phyloP scores from a whole-genome alignment of 2,113 vertebrate genomes.

The Dolichotis patagonum region DNA sequence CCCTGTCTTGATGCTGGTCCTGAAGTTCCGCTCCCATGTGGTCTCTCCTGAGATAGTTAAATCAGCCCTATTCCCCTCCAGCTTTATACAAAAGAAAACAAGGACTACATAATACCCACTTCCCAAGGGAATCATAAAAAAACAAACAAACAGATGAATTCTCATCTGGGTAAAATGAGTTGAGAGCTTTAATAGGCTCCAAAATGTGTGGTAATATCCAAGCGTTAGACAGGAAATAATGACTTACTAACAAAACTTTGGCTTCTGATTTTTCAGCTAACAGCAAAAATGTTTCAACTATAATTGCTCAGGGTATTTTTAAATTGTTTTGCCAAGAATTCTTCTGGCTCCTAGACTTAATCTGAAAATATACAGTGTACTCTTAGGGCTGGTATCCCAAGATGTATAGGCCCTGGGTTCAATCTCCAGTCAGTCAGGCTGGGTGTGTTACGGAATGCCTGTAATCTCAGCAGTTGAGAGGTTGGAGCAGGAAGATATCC shows the following conservation, averaged over 20 bases:
- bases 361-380: background rate
- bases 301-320: background rate
- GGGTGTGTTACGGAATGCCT: background rate
- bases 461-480: background rate
- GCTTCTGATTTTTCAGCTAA: constrained; percentile 25
- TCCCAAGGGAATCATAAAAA: background rate
- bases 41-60: background rate
- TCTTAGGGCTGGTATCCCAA: background rate
- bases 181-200: background rate
- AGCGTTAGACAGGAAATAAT: background rate
- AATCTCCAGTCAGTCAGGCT: background rate
- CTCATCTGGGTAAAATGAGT: background rate
- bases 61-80: background rate
- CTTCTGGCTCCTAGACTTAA: background rate
- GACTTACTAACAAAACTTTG: background rate
- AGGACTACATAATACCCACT: background rate
- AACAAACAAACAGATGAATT: background rate
- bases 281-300: background rate
- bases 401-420: background rate
- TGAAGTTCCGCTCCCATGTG: background rate
- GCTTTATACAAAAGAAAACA: constrained; percentile 38
- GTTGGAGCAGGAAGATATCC: background rate
- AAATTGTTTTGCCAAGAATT: background rate
- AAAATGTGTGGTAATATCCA: background rate
- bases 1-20: background rate